phyloP scores from a whole-genome alignment of 2,888 invertebrate genomes.

The Neoaliturus tenellus region DNA sequence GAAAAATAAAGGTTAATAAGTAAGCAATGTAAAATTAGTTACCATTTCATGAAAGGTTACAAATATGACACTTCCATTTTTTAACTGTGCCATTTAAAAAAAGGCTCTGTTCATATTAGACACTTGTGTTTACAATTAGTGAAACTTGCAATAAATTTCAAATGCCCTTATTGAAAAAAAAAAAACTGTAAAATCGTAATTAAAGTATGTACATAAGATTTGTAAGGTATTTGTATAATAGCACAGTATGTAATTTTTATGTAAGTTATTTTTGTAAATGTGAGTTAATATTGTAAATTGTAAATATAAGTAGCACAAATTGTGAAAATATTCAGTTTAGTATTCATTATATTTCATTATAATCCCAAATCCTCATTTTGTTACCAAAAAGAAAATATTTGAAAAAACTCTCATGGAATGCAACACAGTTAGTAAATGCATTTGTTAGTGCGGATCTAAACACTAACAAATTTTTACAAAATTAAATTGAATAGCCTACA shows the following conservation, averaged over 20 bases:
- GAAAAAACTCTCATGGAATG: too few species aligned
- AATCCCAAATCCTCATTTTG: too few species aligned
- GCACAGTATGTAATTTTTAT: not conserved
- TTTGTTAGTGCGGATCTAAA: too few species aligned
- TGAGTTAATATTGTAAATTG: not conserved
- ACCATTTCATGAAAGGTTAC: not conserved
- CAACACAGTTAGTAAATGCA: too few species aligned
- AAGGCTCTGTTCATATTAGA: not conserved
- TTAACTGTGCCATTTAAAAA: not conserved
- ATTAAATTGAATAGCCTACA: too few species aligned
- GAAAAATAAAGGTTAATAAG: not conserved
- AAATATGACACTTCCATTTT: not conserved
- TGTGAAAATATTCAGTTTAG: not conserved
- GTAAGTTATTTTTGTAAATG: conserved; percentile 35
- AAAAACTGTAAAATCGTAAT: not conserved
- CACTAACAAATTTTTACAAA: too few species aligned
- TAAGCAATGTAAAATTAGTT: not conserved
- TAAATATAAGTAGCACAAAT: conserved; percentile 1
- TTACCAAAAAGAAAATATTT: not conserved
- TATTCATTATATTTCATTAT: not conserved
- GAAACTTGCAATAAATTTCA: not conserved
- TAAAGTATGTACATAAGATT: not conserved
- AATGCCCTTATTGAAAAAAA: not conserved
- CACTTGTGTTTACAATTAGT: not conserved
- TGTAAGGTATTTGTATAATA: not conserved